A percentile compares a stretch with the other conserved stretches of the same genome.
Evolutionary conservation across 2,113 vertebrate genomes (phyloP).

Genomic region (Callorhinus ursinus): DNA sequence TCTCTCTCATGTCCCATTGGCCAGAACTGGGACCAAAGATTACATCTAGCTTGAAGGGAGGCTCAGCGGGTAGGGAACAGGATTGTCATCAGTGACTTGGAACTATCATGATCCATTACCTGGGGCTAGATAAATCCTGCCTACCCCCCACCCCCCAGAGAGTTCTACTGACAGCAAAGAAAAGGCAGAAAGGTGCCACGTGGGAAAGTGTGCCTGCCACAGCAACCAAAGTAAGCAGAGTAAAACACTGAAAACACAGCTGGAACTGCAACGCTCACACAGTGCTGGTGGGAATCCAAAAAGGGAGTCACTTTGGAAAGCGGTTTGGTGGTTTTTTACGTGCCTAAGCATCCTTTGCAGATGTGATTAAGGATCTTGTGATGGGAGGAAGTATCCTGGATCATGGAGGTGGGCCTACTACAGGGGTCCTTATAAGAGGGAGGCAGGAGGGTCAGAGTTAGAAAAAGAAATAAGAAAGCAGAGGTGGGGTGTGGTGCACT

Average conservation of each 20-base stretch:
- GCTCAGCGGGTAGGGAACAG: neutral
- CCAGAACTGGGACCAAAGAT: neutral
- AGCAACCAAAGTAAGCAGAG: neutral
- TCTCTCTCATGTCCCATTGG: neutral
- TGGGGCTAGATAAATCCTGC: neutral
- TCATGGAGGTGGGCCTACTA: neutral
- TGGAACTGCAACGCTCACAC: neutral
- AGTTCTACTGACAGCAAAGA: neutral
- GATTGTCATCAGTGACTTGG: neutral
- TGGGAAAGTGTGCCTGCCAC: neutral
- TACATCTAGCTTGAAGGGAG: neutral
- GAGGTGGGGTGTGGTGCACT: neutral
- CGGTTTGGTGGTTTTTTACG: neutral
- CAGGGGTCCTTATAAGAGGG: neutral
- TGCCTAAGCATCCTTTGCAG: neutral
- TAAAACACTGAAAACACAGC: neutral
- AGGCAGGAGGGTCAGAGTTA: neutral
- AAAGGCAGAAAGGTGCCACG: neutral
- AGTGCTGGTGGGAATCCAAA: neutral
- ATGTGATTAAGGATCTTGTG: neutral
- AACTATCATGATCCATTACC: neutral
- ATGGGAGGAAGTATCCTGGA: neutral
- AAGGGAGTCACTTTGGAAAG: neutral
- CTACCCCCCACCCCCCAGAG: fast-evolving
- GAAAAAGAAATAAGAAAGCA: neutral